Percentiles rank a stretch among this genome's conserved stretches.
phyloP scores from a whole-genome alignment of 2,888 invertebrate genomes.

The Hypomecis punctinalis region DNA sequence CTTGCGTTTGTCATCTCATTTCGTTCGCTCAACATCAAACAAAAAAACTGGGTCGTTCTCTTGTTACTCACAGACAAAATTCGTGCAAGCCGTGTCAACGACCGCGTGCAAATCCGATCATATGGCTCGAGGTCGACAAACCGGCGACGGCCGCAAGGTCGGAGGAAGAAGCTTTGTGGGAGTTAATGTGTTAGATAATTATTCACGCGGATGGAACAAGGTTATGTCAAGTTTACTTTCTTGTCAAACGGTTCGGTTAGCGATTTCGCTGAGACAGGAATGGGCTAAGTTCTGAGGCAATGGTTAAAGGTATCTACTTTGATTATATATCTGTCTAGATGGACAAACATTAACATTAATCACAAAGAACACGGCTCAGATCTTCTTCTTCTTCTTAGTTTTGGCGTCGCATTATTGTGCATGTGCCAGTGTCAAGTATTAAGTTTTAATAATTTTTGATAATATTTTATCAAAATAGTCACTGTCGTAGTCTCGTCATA shows the following conservation, averaged over 20 bases:
- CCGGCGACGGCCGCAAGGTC: slow-evolving; percentile 72
- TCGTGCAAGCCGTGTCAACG: slow-evolving; percentile 70
- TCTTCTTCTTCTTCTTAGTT: too few relatives aligned
- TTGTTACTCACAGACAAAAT: slow-evolving; percentile 56
- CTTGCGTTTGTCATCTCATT: slow-evolving; percentile 39
- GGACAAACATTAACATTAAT: too few relatives aligned
- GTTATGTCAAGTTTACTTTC: slow-evolving; percentile 20
- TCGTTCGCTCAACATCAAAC: slow-evolving; percentile 35
- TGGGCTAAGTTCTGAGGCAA: too few relatives aligned
- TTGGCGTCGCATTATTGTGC: too few relatives aligned
- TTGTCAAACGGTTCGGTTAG: slow-evolving; percentile 1
- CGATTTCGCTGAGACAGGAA: background rate
- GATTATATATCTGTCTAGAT: too few relatives aligned
- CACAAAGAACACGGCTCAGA: too few relatives aligned
- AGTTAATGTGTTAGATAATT: slow-evolving; percentile 28
- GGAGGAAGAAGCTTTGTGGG: slow-evolving; percentile 32
- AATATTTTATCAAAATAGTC: too few relatives aligned
- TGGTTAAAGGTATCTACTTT: too few relatives aligned
- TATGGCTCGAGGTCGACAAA: slow-evolving; percentile 75
- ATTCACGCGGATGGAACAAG: slow-evolving; percentile 6
- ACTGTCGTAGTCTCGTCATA: too few relatives aligned
- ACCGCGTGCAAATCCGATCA: slow-evolving; percentile 66
- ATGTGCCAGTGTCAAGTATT: too few relatives aligned
- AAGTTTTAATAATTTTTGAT: too few relatives aligned
- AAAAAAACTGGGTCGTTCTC: slow-evolving; percentile 69